phyloP scores from a whole-genome alignment of 1,140 invertebrate genomes.

The Drosophila ironensis region DNA sequence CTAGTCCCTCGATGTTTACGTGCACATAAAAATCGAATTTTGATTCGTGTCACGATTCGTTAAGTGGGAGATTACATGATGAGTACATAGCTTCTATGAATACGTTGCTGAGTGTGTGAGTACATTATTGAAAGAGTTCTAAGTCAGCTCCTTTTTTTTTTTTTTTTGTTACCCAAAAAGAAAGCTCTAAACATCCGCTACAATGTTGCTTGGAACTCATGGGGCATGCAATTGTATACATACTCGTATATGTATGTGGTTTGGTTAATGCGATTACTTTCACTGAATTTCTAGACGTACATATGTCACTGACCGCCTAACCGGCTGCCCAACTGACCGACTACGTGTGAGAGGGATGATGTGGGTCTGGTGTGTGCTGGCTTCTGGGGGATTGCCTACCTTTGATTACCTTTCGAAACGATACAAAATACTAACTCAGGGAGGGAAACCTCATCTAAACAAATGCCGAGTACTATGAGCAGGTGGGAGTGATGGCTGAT shows the following conservation, averaged over 20 bases:
- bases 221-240: slow-evolving; percentile 27
- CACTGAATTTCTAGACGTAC: slow-evolving; percentile 45
- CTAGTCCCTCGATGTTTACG: slow-evolving; percentile 11
- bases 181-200: slow-evolving; percentile 39
- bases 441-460: slow-evolving; percentile 50
- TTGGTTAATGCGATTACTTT: slow-evolving; percentile 55
- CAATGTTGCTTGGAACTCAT: slow-evolving; percentile 28
- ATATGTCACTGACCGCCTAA: slow-evolving; percentile 5
- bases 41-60: slow-evolving; percentile 19
- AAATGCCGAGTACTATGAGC: slow-evolving; percentile 54
- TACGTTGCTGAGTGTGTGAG: slow-evolving; percentile 27
- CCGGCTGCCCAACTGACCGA: slow-evolving; percentile 1
- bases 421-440: slow-evolving; percentile 35
- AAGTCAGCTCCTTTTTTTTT: slow-evolving; percentile 26
- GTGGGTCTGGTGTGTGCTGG: slow-evolving; percentile 9
- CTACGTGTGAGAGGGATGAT: slow-evolving; percentile 49
- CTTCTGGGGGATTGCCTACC: slow-evolving; percentile 34
- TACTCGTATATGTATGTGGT: too few relatives aligned
- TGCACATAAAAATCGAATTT: slow-evolving; percentile 31
- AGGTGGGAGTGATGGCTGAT: slow-evolving; percentile 18
- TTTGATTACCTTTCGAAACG: slow-evolving; percentile 62
- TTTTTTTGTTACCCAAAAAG: slow-evolving; percentile 20
- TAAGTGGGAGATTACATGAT: slow-evolving; percentile 42
- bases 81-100: slow-evolving; percentile 39
- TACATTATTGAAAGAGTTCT: slow-evolving; percentile 34